These are phyloP conservation scores for Pipra filicauda DNA, from an alignment of 2,113 vertebrate species.

Conservation along the genomic window DNA sequence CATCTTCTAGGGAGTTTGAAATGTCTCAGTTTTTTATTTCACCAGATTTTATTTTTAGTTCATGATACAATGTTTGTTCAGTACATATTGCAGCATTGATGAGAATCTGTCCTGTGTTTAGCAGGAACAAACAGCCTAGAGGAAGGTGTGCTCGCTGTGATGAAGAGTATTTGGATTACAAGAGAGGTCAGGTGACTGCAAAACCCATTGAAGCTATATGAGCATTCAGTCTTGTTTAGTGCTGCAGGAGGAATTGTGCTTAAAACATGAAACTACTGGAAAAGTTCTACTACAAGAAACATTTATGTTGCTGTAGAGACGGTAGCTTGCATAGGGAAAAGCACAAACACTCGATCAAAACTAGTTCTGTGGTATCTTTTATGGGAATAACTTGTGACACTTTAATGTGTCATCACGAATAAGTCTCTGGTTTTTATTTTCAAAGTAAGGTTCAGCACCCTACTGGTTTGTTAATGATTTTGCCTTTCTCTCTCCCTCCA, in stretches of 20 bases:
- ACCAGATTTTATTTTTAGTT: constrained; percentile 40
- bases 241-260: neutral
- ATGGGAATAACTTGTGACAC: neutral
- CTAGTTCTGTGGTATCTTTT: neutral
- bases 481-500: neutral
- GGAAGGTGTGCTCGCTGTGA: constrained; percentile 13
- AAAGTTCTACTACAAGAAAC: neutral
- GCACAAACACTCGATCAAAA: neutral
- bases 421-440: constrained; percentile 37
- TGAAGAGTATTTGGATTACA: constrained; percentile 33
- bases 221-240: neutral
- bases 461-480: neutral
- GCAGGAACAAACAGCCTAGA: constrained; percentile 54
- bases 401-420: constrained; percentile 3
- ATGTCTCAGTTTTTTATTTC: constrained; percentile 8
- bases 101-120: constrained; percentile 46
- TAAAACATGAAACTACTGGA: neutral
- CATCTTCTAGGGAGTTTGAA: constrained; percentile 5
- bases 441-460: neutral
- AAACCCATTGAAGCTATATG: neutral
- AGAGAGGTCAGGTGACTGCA: constrained; percentile 32
- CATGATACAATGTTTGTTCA: constrained; percentile 14
- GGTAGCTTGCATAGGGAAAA: neutral
- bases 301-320: neutral
- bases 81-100: constrained; percentile 19